Base-by-base conservation (phyloP, 2,113 vertebrate species). In the Tragelaphus scriptus region DNA sequence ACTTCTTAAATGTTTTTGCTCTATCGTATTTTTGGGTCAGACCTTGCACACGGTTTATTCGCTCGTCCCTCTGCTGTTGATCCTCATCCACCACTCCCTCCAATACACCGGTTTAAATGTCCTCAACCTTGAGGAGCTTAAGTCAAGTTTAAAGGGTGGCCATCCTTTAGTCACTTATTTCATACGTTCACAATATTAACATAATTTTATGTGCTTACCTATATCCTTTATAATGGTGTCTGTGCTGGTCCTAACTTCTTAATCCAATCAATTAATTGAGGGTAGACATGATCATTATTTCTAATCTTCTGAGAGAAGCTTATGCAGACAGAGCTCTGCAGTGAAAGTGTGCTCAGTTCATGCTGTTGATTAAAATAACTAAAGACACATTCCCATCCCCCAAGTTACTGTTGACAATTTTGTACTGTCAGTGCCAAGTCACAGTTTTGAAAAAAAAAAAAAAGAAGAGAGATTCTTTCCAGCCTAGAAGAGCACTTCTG, bases 381-480 rank as follows among this genome's bases (percentile, higher is more conserved):
- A 58, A 91, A 77, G 79, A 94, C 58, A 91, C 51, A 40, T 81
- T 96, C 55, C 80, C 88, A 75, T 87, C 85, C 65, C 79, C 85
- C 36, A 95, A 92, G 93, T 95, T 89, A 92, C 95, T 94, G 86
- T 88, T 91, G 97, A 97, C 88, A 91, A 30, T 93, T 96, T 91
- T 77, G 36, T 97, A 93, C 79, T 61, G 65, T 95, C 92, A 97
- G 86, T 77, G 75, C 61, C n/a, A 97, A 97, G 58, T 96, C 93
- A 91, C 86, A 87, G 81, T 87, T 95, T 88, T 79, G 49, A 5
- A 9, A 32, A n/a, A 23, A 84, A 95, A 47, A 32, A 51, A n/a
- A 95, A 77, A 91, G 94, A 90, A 71, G n/a, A 88, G 61, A 95
- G 53, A 90, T 94, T 80, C 53, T 93, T 63, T 61, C 32, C n/a